phyloP scores from a whole-genome alignment of 2,797 vertebrate genomes.

The Poecilia picta region DNA sequence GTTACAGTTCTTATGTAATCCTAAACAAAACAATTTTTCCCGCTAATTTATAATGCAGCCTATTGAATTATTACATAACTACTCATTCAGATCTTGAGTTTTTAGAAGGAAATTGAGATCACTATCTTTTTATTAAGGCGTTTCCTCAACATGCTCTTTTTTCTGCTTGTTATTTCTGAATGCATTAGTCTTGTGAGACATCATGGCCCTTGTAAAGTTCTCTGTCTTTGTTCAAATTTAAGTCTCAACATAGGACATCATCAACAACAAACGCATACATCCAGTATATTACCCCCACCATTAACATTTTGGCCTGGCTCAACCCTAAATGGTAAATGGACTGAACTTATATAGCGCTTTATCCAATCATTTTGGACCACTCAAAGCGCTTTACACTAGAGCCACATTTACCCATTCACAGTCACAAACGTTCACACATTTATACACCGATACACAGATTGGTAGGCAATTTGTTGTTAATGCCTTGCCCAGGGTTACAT shows the following conservation, averaged over 20 bases:
- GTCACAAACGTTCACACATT: too few species aligned
- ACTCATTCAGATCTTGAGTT: neutral
- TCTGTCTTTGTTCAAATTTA: neutral
- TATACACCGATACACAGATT: too few species aligned
- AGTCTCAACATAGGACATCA: neutral
- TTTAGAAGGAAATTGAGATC: constrained; percentile 1
- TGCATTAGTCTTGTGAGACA: neutral
- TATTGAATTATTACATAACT: constrained; percentile 6
- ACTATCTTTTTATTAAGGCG: neutral
- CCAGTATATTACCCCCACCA: neutral
- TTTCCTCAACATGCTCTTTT: neutral
- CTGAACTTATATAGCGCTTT: too few species aligned
- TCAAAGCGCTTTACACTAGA: too few species aligned
- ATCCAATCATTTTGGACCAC: too few species aligned
- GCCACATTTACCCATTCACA: too few species aligned
- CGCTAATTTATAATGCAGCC: neutral
- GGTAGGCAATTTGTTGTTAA: too few species aligned
- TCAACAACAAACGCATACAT: neutral
- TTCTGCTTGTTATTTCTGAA: neutral
- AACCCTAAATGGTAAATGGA: too few species aligned
- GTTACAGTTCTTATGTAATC: constrained; percentile 1
- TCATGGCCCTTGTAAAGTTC: neutral
- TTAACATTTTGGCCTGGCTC: neutral
- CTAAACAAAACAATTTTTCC: neutral
- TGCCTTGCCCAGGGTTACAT: too few species aligned